Evolutionary conservation across 2,113 vertebrate genomes (phyloP).

Genomic region (Psittacara wagleri): DNA sequence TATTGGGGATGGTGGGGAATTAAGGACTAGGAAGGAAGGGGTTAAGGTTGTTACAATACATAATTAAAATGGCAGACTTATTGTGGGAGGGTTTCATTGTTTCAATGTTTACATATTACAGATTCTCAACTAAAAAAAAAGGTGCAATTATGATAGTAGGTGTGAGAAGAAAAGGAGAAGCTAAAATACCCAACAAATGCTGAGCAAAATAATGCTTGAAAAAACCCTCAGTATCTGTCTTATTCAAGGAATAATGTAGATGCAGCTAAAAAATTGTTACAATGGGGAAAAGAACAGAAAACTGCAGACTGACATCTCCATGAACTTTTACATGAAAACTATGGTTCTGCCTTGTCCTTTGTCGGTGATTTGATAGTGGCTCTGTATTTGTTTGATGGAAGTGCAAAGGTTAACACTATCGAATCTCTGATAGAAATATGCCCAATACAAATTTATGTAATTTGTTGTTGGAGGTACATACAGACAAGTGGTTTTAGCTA

Average conservation of each 20-base stretch:
- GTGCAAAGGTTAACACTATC: background rate
- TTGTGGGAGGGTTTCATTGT: background rate
- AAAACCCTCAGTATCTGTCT: background rate
- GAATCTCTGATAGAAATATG: background rate
- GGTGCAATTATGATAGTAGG: background rate
- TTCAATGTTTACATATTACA: background rate
- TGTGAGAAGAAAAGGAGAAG: background rate
- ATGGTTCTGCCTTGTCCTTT: rapidly evolving
- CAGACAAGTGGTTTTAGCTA: background rate
- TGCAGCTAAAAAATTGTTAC: background rate
- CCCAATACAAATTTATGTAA: background rate
- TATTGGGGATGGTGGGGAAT: background rate
- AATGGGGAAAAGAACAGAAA: background rate
- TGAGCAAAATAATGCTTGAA: background rate
- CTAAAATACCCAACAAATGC: background rate
- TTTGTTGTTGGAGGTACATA: background rate
- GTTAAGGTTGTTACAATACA: background rate
- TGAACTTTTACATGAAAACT: background rate
- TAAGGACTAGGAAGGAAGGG: background rate
- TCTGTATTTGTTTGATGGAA: background rate
- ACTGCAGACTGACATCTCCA: background rate
- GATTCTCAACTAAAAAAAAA: background rate
- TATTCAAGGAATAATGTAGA: background rate
- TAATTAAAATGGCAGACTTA: background rate
- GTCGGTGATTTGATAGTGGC: background rate